phyloP scores from a whole-genome alignment of 1,140 invertebrate species.

The Zaprionus camerounensis region DNA sequence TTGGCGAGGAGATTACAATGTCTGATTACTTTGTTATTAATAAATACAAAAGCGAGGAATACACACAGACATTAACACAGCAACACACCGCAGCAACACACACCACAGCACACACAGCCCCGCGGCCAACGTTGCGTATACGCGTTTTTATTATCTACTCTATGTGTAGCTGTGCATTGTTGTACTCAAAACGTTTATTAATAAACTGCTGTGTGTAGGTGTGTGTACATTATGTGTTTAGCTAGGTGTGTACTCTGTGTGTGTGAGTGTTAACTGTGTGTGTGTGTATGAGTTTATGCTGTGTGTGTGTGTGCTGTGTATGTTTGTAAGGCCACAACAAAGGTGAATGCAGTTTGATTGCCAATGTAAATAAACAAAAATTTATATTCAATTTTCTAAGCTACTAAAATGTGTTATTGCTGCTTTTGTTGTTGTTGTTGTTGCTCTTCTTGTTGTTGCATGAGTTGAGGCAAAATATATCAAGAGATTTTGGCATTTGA shows the following conservation, averaged over 20 bases:
- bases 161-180: slow-evolving; percentile 41
- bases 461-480: slow-evolving; percentile 4
- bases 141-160: slow-evolving; percentile 71
- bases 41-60: slow-evolving; percentile 74
- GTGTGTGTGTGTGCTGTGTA: neutral
- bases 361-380: slow-evolving; percentile 42
- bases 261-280: neutral
- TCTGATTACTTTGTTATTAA: slow-evolving; percentile 83
- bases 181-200: slow-evolving; percentile 56
- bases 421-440: slow-evolving; percentile 1
- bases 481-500: slow-evolving; percentile 6
- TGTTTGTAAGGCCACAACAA: slow-evolving; percentile 31
- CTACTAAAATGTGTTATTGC: slow-evolving; percentile 18
- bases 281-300: neutral
- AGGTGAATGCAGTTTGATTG: slow-evolving; percentile 41
- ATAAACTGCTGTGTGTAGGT: slow-evolving; percentile 34
- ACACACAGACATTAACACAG: slow-evolving; percentile 41
- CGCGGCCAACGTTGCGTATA: slow-evolving; percentile 45
- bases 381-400: slow-evolving; percentile 42
- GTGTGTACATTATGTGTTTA: neutral
- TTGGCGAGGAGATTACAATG: slow-evolving; percentile 77
- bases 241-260: neutral
- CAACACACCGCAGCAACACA: slow-evolving; percentile 24
- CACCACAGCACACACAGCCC: neutral
- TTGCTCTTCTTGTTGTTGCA: slow-evolving; percentile 13